A percentile compares a stretch with the other conserved stretches of the same genome.
These are phyloP conservation scores for Ferrisia virgata DNA, from an alignment of 2,888 invertebrate species.

Conservation along the genomic window DNA sequence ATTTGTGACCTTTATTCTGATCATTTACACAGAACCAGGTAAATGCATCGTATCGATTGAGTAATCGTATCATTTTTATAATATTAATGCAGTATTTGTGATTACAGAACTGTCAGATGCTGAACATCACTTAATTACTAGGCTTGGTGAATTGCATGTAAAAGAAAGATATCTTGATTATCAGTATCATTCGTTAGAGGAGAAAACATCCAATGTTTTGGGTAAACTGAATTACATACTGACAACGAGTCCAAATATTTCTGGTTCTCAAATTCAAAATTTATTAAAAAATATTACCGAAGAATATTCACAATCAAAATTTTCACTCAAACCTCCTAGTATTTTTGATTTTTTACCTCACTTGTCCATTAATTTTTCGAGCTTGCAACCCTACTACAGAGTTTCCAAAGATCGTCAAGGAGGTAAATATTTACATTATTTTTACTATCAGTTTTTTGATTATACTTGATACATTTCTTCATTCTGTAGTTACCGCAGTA, in stretches of 20 bases:
- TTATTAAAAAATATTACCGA: slow-evolving; percentile 54
- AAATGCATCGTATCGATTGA: not conserved
- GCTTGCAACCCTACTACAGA: slow-evolving; percentile 73
- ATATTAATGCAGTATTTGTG: slow-evolving; percentile 33
- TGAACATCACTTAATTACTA: slow-evolving; percentile 60
- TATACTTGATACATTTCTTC: not conserved
- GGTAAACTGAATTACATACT: not conserved
- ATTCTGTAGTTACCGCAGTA: slow-evolving; percentile 67
- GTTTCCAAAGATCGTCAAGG: slow-evolving; percentile 70
- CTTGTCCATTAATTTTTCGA: slow-evolving; percentile 70
- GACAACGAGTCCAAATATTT: not conserved
- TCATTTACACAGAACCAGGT: slow-evolving; percentile 39
- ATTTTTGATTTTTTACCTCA: slow-evolving; percentile 85
- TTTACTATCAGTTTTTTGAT: not conserved
- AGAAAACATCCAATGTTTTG: not conserved
- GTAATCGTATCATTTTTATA: too few relatives aligned
- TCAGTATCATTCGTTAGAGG: not conserved
- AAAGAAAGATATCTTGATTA: slow-evolving; percentile 71
- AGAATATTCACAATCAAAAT: slow-evolving; percentile 54
- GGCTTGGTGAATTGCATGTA: slow-evolving; percentile 72
- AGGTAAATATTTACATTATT: slow-evolving; percentile 52
- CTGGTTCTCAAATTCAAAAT: not conserved
- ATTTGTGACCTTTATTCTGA: not conserved
- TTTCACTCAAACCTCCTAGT: slow-evolving; percentile 59
- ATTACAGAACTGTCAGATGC: slow-evolving; percentile 59